Evolutionary conservation across 2,797 vertebrate species (phyloP).

Genomic region (Lepilemur ruficaudatus): DNA sequence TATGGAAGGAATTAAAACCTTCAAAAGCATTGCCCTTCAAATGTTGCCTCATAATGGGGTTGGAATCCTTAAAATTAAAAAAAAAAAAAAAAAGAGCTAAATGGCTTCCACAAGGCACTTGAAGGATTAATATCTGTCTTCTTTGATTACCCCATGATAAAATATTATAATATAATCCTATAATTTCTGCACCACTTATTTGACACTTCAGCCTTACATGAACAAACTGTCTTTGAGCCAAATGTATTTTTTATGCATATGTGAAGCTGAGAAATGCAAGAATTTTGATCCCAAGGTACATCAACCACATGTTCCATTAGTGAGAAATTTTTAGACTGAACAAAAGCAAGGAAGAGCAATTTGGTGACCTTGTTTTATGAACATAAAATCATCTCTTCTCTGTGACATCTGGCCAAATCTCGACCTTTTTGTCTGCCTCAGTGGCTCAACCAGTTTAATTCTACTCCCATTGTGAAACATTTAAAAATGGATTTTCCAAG

Average conservation of each 20-base stretch:
- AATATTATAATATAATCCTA: slow-evolving; percentile 77
- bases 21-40: slow-evolving; percentile 49
- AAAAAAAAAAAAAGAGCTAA: slow-evolving; percentile 38
- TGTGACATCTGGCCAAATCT: not conserved
- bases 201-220: slow-evolving; percentile 60
- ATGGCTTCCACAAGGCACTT: slow-evolving; percentile 68
- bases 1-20: slow-evolving; percentile 40
- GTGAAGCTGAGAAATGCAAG: slow-evolving; percentile 63
- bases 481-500: not conserved
- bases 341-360: not conserved
- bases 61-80: slow-evolving; percentile 55
- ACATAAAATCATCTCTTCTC: not conserved
- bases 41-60: slow-evolving; percentile 54
- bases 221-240: slow-evolving; percentile 70
- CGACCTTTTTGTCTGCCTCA: not conserved
- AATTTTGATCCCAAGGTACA: slow-evolving; percentile 45
- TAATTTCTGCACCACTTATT: slow-evolving; percentile 74
- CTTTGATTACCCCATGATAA: slow-evolving; percentile 75
- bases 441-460: not conserved
- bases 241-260: slow-evolving; percentile 70
- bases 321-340: not conserved
- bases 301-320: slow-evolving; percentile 1
- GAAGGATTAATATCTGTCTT: slow-evolving; percentile 78
- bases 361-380: slow-evolving; percentile 34
- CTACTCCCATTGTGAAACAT: not conserved